phyloP scores from a whole-genome alignment of 2,797 vertebrate species.

The Phrynocephalus forsythii region DNA sequence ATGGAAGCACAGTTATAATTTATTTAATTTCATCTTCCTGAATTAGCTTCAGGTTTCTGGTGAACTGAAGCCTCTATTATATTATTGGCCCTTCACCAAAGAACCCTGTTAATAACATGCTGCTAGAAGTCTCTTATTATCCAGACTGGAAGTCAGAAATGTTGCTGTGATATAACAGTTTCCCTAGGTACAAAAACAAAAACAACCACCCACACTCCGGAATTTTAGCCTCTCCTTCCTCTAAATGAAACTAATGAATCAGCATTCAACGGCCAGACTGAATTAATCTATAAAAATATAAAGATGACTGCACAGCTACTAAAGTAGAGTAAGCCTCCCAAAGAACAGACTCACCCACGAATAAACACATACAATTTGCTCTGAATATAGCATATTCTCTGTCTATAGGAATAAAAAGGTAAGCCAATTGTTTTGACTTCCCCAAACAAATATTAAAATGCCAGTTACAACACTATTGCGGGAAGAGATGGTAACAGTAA shows the following conservation, averaged over 20 bases:
- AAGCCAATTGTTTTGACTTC: background rate
- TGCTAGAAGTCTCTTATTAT: slow-evolving; percentile 28
- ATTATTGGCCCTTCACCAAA: background rate
- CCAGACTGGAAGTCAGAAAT: background rate
- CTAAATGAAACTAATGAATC: background rate
- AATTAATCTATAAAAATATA: background rate
- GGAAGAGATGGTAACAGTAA: background rate
- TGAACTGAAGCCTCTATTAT: slow-evolving; percentile 40
- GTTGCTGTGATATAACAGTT: slow-evolving; percentile 5
- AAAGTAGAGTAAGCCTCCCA: background rate
- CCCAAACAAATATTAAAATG: background rate
- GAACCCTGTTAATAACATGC: slow-evolving; percentile 7
- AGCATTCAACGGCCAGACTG: background rate
- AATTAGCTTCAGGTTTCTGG: slow-evolving; percentile 53
- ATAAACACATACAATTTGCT: background rate
- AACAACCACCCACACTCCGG: background rate
- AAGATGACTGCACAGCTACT: background rate
- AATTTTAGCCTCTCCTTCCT: background rate
- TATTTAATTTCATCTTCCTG: slow-evolving; percentile 33
- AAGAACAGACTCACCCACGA: background rate
- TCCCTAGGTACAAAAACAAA: background rate
- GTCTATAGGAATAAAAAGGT: background rate
- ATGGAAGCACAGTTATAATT: slow-evolving; percentile 31
- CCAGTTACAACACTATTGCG: background rate
- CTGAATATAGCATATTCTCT: background rate